phyloP scores from a whole-genome alignment of 2,113 vertebrate species.

The Castor canadensis region DNA sequence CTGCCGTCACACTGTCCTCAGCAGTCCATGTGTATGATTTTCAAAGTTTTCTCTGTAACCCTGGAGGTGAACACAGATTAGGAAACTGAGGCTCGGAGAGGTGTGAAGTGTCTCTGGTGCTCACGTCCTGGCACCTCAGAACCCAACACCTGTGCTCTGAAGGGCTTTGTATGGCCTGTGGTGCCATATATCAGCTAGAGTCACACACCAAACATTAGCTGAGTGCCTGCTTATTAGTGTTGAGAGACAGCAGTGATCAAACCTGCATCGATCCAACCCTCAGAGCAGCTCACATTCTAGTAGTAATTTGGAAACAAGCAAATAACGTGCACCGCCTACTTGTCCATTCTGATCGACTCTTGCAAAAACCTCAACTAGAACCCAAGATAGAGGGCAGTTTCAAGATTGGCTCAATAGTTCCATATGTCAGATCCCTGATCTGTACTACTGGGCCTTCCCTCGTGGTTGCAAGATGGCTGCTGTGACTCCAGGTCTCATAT shows the following conservation, averaged over 20 bases:
- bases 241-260: background rate
- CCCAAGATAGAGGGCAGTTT: background rate
- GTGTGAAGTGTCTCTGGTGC: background rate
- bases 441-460: background rate
- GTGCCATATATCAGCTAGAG: background rate
- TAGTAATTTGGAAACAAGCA: background rate
- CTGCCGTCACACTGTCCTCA: background rate
- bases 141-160: background rate
- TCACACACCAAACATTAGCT: background rate
- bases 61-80: background rate
- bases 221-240: background rate
- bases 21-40: rapidly evolving
- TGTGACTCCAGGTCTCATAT: background rate
- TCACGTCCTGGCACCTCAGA: background rate
- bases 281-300: background rate
- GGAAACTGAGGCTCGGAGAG: background rate
- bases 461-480: background rate
- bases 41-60: background rate
- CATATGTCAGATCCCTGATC: background rate
- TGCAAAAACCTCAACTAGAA: background rate
- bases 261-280: no score
- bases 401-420: background rate
- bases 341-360: background rate
- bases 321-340: background rate
- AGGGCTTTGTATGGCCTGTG: background rate